These are phyloP conservation scores for Sciurus vulgaris DNA, from an alignment of 2,797 vertebrate genomes.

Conservation along the genomic window DNA sequence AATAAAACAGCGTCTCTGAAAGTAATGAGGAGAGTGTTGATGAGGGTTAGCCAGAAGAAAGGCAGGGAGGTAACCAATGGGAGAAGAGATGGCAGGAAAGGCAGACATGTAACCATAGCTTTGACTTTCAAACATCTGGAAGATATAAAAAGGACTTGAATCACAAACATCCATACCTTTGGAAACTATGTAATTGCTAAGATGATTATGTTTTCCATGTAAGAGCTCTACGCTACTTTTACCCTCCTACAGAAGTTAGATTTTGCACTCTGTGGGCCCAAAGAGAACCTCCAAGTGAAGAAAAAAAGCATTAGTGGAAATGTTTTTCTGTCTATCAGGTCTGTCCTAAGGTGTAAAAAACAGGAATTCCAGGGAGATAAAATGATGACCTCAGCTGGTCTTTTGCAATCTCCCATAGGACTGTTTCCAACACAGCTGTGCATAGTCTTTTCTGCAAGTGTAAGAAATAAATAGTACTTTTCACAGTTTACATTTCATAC, in stretches of 20 bases:
- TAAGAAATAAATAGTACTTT: slow-evolving; percentile 23
- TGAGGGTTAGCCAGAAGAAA: neutral
- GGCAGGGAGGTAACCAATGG: neutral
- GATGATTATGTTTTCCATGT: slow-evolving; percentile 16
- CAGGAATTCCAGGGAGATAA: slow-evolving; percentile 2
- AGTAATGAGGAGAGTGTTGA: neutral
- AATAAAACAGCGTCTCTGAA: neutral
- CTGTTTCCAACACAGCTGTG: neutral
- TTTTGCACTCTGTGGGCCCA: neutral
- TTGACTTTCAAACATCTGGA: slow-evolving; percentile 40
- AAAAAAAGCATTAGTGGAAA: neutral
- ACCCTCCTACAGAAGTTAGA: neutral
- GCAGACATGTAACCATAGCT: neutral
- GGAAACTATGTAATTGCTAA: slow-evolving; percentile 17
- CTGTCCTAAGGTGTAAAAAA: slow-evolving; percentile 6
- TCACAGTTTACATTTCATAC: slow-evolving; percentile 48
- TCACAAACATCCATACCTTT: neutral
- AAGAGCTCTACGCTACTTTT: neutral
- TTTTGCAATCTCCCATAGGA: neutral
- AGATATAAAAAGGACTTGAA: neutral
- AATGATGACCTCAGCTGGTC: neutral
- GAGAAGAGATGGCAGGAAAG: neutral
- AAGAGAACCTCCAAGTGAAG: neutral
- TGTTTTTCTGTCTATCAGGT: neutral
- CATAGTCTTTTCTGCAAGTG: slow-evolving; percentile 7